Conservation (phyloP, 2,888 invertebrate species). For the Pristionchus fissidentatus region DNA sequence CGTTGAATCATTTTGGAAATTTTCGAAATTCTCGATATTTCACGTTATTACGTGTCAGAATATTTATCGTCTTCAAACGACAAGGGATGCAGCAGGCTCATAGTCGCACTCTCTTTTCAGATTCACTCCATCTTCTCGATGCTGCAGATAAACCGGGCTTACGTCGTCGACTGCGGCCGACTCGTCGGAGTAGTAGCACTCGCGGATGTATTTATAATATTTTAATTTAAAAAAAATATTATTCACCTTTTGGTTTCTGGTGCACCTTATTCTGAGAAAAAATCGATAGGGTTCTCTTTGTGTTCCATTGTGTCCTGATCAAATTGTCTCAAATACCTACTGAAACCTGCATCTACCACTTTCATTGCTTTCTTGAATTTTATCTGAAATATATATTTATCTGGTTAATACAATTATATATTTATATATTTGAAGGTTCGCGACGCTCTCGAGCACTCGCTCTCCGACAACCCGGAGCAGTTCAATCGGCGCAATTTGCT, state of each 20-base stretch:
- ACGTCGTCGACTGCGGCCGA: conserved; percentile 73
- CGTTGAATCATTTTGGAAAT: no score
- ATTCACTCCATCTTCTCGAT: conserved; percentile 74
- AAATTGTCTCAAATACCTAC: no score
- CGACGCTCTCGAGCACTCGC: conserved; percentile 56
- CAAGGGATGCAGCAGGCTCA: background rate
- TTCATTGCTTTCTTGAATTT: no score
- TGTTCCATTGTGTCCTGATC: no score
- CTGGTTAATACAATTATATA: background rate
- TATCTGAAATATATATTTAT: no score
- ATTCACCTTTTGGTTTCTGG: no score
- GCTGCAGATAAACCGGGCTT: conserved; percentile 71
- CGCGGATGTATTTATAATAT: conserved; percentile 60
- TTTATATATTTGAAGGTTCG: conserved; percentile 53
- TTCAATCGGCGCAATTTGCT: background rate
- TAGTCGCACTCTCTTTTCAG: conserved; percentile 48
- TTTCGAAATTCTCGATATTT: no score
- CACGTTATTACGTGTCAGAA: no score
- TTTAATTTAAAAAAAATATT: background rate
- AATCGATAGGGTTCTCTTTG: no score
- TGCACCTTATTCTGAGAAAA: no score
- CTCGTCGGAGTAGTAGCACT: conserved; percentile 74
- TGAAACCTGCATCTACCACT: no score
- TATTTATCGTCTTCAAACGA: background rate
- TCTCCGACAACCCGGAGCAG: conserved; percentile 27